Percentiles rank a stretch among this genome's conserved stretches.
phyloP scores from a whole-genome alignment of 2,888 invertebrate species.

The Carabus problematicus region DNA sequence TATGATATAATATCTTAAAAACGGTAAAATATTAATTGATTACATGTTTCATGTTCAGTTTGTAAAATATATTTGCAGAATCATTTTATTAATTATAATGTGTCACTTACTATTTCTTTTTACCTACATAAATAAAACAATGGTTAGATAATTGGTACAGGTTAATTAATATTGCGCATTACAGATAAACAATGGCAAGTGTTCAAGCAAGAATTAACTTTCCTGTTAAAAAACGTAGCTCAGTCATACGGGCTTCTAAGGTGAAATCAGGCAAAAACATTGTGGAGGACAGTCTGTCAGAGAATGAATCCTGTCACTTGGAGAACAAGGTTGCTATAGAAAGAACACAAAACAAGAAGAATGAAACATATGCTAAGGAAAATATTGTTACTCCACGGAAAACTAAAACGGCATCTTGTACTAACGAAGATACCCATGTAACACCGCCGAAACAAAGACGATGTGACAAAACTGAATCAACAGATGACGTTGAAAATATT shows the following conservation, averaged over 20 bases:
- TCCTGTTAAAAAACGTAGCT: constrained; percentile 30
- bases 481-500: constrained; percentile 44
- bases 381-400: constrained; percentile 27
- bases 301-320: background rate
- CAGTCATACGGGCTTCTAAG: constrained; percentile 12
- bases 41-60: too few species aligned
- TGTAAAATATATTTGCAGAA: too few species aligned
- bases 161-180: background rate
- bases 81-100: too few species aligned
- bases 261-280: background rate
- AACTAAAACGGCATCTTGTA: constrained; percentile 9
- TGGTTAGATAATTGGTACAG: background rate
- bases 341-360: constrained; percentile 19
- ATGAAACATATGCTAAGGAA: background rate
- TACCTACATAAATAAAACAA: background rate
- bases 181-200: constrained; percentile 16
- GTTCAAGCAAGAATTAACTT: constrained; percentile 29
- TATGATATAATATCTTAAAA: too few species aligned
- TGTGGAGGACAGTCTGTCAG: background rate
- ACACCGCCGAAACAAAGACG: constrained; percentile 57
- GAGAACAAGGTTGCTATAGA: constrained; percentile 22
- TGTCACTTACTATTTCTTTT: background rate
- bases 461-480: constrained; percentile 37
- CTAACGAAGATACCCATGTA: constrained; percentile 42
- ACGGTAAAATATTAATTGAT: too few species aligned